phyloP scores from a whole-genome alignment of 2,797 vertebrate genomes.

The Falco berigora region DNA sequence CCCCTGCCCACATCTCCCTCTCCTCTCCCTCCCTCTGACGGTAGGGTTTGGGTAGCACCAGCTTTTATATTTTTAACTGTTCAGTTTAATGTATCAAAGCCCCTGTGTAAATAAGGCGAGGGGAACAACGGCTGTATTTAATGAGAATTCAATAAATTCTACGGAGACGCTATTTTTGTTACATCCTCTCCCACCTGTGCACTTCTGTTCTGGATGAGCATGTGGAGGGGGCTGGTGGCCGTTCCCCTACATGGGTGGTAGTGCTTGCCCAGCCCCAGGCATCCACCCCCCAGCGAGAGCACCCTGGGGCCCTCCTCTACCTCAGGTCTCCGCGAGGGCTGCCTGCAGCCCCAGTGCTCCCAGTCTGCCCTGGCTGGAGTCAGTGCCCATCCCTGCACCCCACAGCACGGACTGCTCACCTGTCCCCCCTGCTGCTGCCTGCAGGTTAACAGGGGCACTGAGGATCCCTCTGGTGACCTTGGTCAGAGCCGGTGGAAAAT shows the following conservation, averaged over 20 bases:
- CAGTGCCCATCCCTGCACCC: neutral
- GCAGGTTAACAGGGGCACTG: neutral
- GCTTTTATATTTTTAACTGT: constrained; percentile 48
- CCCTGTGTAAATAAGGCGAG: neutral
- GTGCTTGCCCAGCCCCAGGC: neutral
- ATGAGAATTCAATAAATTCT: constrained; percentile 46
- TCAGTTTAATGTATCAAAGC: neutral
- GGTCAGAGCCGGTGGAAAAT: fast-evolving
- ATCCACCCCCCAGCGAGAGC: fast-evolving
- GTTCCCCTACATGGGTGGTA: neutral
- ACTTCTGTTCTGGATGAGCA: neutral
- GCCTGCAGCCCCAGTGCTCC: neutral
- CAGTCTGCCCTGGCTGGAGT: neutral
- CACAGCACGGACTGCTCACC: fast-evolving
- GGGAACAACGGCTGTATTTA: neutral
- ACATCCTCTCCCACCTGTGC: constrained; percentile 17
- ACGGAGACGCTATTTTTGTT: constrained; percentile 46
- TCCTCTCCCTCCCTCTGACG: neutral
- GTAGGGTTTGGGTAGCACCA: constrained; percentile 57
- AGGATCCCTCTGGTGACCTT: neutral
- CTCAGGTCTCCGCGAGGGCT: neutral
- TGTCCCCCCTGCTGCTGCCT: neutral
- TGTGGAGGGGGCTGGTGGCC: neutral
- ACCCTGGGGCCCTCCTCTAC: neutral
- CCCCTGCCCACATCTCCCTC: neutral